Evolutionary conservation across 1,140 invertebrate genomes (phyloP), one percentile per base, ranked within the genome.

Genomic region (Cyrtorhinus lividipennis): DNA sequence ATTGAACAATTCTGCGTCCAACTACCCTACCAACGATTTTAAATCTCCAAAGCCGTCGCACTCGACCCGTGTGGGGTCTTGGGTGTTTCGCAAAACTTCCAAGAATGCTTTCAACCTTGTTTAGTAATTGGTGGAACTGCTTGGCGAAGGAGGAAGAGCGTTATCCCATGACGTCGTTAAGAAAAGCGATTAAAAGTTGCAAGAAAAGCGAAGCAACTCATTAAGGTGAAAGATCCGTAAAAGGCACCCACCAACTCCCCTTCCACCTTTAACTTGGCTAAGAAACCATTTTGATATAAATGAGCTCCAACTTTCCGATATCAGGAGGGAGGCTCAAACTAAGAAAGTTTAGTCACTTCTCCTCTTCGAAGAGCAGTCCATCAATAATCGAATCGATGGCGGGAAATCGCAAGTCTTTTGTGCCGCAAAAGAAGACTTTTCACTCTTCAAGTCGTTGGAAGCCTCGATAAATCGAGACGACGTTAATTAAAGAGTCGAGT

Each of bases 251-350:
- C 48, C 48, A 5, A 10, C 18, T 20, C 48, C 48, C 10, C 18
- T 20, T 20, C 8, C 12, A 22, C 48, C 48, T 5, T 53, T 53
- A 53, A 53, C 48, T 53, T 53, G 48, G 48, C 48, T 53, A 15
- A 53, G 48, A 53, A 53, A 53, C 48, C 48, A 53, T 53, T 53
- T 53, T 53, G 48, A 53, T 53, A 53, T 53, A 53, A 53, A 53
- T 53, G 48, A 53, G 48, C 48, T 22, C 20, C 20, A 53, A 53
- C 48, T 53, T 53, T 53, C 48, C 48, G 48, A 53, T 53, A 53
- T 53, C 48, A 38, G 48, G 48, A 53, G n/a, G n/a, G n/a, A 53
- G 12, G 48, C 20, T 53, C 48, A 53, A 53, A 53, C 48, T 53
- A 22, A 20, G 48, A 22, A 22, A 12, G 48, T 53, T 53, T 22